Conservation (phyloP, 2,888 invertebrate species). For the Lepidochrysops patricia region DNA sequence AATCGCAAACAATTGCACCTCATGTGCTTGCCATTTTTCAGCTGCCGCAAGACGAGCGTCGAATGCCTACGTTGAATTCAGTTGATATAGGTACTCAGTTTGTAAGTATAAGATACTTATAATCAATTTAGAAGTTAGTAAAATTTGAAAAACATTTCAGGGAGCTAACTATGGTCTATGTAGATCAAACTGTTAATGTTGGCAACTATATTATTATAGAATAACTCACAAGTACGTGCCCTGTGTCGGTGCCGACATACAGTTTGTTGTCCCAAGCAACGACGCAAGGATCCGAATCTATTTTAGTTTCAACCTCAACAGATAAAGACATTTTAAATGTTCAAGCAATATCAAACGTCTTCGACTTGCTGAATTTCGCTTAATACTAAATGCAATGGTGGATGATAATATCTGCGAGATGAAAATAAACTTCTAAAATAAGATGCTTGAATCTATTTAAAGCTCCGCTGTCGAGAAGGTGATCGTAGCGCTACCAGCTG, state of each 20-base stretch:
- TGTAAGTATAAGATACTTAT: not conserved
- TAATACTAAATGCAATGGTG: slow-evolving; percentile 5
- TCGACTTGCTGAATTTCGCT: not conserved
- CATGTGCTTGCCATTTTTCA: slow-evolving; percentile 72
- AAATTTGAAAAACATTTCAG: too few species aligned
- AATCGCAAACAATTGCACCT: slow-evolving; percentile 75
- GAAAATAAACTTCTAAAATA: slow-evolving; percentile 15
- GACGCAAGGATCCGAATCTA: slow-evolving; percentile 56
- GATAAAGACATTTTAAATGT: slow-evolving; percentile 44
- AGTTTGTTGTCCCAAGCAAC: slow-evolving; percentile 48
- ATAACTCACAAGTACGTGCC: slow-evolving; percentile 53
- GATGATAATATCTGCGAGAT: not conserved
- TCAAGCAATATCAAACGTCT: slow-evolving; percentile 10
- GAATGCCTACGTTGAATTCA: slow-evolving; percentile 37
- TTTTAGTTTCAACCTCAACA: slow-evolving; percentile 43
- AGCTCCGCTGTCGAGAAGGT: not conserved
- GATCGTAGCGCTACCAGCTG: not conserved
- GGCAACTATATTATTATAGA: too few species aligned
- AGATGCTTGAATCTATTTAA: not conserved
- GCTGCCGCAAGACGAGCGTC: slow-evolving; percentile 40
- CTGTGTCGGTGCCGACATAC: slow-evolving; percentile 55
- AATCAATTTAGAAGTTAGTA: too few species aligned
- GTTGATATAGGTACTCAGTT: too few species aligned
- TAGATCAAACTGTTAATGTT: too few species aligned
- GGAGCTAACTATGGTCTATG: too few species aligned